Conservation (phyloP, 2,113 vertebrate genomes). For the Gorsachius goisagi region DNA sequence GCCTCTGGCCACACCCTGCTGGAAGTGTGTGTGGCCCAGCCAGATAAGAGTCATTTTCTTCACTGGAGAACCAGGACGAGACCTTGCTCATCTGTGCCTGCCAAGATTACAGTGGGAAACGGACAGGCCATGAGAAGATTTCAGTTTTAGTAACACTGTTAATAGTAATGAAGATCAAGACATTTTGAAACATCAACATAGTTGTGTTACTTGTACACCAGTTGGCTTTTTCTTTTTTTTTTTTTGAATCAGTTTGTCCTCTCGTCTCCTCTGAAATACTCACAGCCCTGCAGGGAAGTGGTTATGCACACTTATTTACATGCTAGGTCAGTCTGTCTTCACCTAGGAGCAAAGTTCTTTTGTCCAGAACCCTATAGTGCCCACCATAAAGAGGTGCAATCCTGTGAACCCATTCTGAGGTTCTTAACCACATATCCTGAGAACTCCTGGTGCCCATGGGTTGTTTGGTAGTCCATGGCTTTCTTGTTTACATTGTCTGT, state of each 20-base stretch:
- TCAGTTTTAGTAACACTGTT: background rate
- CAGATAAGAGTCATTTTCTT: constrained; percentile 15
- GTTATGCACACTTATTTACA: background rate
- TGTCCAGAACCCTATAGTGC: background rate
- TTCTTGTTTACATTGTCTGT: constrained; percentile 12
- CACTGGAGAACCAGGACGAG: background rate
- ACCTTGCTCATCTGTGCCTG: background rate
- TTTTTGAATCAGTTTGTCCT: background rate
- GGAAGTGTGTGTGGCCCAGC: background rate
- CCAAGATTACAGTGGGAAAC: background rate
- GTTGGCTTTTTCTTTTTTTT: background rate
- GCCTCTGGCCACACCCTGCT: background rate
- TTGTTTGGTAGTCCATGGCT: background rate
- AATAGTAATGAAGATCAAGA: background rate
- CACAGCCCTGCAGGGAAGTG: background rate
- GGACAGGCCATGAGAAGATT: background rate
- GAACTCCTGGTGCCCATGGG: background rate
- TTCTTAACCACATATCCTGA: background rate
- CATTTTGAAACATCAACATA: background rate
- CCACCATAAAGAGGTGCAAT: background rate
- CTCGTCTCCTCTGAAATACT: background rate
- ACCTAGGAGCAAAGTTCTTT: background rate
- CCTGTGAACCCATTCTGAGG: background rate
- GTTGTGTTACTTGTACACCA: background rate
- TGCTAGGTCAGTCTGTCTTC: background rate